phyloP scores from a whole-genome alignment of 2,888 invertebrate species.

The Antheraea assamensis region DNA sequence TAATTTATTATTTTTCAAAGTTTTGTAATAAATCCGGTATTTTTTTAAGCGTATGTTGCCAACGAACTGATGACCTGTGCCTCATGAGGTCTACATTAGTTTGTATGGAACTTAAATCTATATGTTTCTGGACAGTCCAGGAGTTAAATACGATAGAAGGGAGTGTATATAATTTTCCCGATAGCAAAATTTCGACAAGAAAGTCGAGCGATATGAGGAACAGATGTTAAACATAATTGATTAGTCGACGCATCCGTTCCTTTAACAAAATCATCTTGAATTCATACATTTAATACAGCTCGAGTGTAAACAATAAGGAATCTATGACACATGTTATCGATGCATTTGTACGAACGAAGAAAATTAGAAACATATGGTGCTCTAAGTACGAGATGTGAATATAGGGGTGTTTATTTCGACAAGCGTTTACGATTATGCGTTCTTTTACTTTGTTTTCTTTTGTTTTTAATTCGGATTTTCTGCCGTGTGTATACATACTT shows the following conservation, averaged over 20 bases:
- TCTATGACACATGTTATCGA: neutral
- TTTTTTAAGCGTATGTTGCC: too few relatives aligned
- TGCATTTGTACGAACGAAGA: neutral
- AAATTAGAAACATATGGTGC: slow-evolving; percentile 1
- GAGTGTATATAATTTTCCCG: too few relatives aligned
- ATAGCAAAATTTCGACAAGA: neutral
- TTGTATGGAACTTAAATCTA: too few relatives aligned
- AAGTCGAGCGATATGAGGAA: neutral
- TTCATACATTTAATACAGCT: neutral
- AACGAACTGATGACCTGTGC: too few relatives aligned
- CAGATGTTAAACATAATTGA: neutral
- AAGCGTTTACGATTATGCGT: neutral
- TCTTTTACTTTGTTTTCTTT: neutral
- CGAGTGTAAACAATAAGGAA: neutral
- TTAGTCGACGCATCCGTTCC: neutral
- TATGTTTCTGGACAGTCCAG: too few relatives aligned
- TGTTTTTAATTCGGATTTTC: neutral
- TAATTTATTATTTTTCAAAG: too few relatives aligned
- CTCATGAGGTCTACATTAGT: too few relatives aligned
- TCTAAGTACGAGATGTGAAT: neutral
- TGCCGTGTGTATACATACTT: neutral
- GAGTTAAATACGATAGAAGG: too few relatives aligned
- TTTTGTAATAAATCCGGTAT: too few relatives aligned
- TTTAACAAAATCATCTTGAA: neutral
- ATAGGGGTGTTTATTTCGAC: neutral